Evolutionary conservation across 92 coral and sea anemone species (phyloP).

Genomic region (Siderastrea radians): DNA sequence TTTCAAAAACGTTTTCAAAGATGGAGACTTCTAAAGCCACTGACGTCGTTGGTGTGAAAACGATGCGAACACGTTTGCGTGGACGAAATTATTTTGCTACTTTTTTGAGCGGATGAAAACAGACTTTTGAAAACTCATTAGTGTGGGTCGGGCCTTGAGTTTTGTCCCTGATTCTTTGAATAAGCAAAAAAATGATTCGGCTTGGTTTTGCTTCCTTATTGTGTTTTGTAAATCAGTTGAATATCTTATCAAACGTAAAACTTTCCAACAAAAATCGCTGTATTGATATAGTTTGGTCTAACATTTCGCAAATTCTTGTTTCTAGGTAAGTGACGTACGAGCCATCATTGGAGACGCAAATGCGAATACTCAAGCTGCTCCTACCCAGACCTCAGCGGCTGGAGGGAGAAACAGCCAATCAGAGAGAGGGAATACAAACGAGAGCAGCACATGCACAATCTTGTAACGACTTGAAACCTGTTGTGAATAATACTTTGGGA

Average conservation of each 20-base stretch:
- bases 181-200: no score
- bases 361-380: slow-evolving; percentile 26
- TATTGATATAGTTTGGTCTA: neutral
- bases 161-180: no score
- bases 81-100: no score
- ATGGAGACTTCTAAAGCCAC: no score
- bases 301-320: neutral
- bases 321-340: slow-evolving; percentile 50
- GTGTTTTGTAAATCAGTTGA: no score
- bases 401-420: neutral
- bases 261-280: neutral
- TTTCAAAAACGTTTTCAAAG: no score
- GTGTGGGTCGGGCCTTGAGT: no score
- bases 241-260: neutral
- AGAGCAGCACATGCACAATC: slow-evolving; percentile 40
- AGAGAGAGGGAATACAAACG: slow-evolving; percentile 31
- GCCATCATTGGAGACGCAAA: slow-evolving; percentile 61
- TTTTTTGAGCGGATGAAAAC: no score
- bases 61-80: no score
- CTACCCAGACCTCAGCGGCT: slow-evolving; percentile 10
- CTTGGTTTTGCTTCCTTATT: no score
- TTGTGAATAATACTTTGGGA: neutral
- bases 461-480: slow-evolving; percentile 2
- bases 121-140: no score
- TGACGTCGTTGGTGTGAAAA: no score